Conservation (phyloP, 2,113 vertebrate species). For the Oreochromis spilurus region DNA sequence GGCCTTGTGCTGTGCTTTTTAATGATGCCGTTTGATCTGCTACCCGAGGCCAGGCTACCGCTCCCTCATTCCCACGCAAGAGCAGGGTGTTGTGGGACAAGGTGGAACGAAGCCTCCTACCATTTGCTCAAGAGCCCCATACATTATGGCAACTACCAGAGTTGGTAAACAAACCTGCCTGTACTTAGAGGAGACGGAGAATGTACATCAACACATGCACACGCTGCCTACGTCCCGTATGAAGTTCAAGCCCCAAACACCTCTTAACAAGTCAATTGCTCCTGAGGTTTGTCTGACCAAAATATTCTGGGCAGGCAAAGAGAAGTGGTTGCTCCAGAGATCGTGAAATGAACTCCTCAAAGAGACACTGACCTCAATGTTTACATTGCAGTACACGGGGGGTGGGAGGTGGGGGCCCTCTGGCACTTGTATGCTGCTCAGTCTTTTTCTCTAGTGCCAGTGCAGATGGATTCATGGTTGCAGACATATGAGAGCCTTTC, state of each 20-base stretch:
- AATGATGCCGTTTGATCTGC: slow-evolving; percentile 64
- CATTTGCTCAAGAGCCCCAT: background rate
- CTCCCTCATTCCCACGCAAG: slow-evolving; percentile 45
- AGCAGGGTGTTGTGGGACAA: background rate
- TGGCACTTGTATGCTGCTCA: background rate
- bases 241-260: slow-evolving; percentile 58
- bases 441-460: background rate
- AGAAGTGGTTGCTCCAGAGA: slow-evolving; percentile 35
- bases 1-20: slow-evolving; percentile 57
- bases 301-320: slow-evolving; percentile 29
- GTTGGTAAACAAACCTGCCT: slow-evolving; percentile 16
- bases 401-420: slow-evolving; percentile 14
- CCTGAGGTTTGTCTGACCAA: slow-evolving; percentile 50
- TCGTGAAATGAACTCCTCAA: slow-evolving; percentile 38
- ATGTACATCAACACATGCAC: background rate
- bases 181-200: background rate
- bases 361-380: slow-evolving; percentile 48
- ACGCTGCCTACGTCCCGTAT: background rate
- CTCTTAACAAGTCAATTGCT: slow-evolving; percentile 60
- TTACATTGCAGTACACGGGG: slow-evolving; percentile 13
- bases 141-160: background rate
- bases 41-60: slow-evolving; percentile 32
- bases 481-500: background rate
- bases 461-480: slow-evolving; percentile 21
- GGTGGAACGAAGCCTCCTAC: background rate